Evolutionary conservation across 2,113 vertebrate species (phyloP), one percentile per base, ranked within the genome.

Genomic region (Perca fluviatilis): DNA sequence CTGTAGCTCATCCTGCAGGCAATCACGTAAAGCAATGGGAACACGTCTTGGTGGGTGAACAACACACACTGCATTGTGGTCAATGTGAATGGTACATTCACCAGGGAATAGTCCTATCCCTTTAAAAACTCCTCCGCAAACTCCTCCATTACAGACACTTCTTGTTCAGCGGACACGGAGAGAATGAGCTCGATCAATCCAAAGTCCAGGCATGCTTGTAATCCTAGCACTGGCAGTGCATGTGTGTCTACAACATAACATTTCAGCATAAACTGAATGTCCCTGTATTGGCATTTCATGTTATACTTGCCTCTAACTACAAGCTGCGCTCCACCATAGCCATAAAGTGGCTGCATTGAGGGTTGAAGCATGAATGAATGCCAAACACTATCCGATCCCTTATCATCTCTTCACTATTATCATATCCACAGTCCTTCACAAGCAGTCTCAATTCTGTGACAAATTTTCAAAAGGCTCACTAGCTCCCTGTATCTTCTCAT

Each of bases 301-400:
- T 58, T 27, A 6, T 25, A 58, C 5, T 58, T 58, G 23, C 56
- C 56, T 58, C 56, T 58, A 10, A 15, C 10, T 3, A 57, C 18
- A 6, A 58, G 13, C 15, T 8, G 14, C 33, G 76, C 67, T 53
- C 66, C 69, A 12, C 78, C 53, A 27, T 74, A 75, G n/a, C 80
- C 74, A 58, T 43, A 68, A 33, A 68, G 71, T 4, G 51, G 61
- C 46, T 12, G 25, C 12, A 15, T 49, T 40, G 60, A 50, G 2
- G 16, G 46, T 9, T 40, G 36, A 40, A 40, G 36, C 36, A 40
- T 40, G 27, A 27, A 27, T 27, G 27, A 27, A 27, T 27, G 27
- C 27, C 27, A 27, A 27, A 27, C 2, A 27, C 27, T 2, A 27
- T 3, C 27, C 2, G 27, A 27, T 27, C 27, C n/a, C n/a, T n/a